phyloP scores from a whole-genome alignment of 2,797 vertebrate species.

The Enteromius paludinosus region DNA sequence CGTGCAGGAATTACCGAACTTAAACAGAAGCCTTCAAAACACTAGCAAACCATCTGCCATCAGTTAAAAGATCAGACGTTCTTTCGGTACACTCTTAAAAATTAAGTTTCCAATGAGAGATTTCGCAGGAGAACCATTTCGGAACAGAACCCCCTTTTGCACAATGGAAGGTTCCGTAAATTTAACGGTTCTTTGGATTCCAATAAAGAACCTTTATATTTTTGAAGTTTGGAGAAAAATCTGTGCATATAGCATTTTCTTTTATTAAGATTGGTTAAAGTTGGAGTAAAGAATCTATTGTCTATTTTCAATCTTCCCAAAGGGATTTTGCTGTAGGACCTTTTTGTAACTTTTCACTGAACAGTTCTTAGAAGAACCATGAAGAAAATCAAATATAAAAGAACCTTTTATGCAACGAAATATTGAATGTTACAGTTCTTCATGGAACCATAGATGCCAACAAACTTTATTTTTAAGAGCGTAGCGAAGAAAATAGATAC shows the following conservation, averaged over 20 bases:
- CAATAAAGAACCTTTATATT: neutral
- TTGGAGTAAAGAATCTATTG: too few relatives aligned
- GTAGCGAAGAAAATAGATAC: neutral
- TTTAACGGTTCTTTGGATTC: neutral
- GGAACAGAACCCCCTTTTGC: neutral
- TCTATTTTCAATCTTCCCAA: neutral
- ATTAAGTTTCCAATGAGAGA: neutral
- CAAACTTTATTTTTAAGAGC: too few relatives aligned
- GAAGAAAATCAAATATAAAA: neutral
- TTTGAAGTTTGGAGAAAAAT: neutral
- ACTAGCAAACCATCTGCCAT: slow-evolving; percentile 40
- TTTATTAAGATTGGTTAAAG: neutral
- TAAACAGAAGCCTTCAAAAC: slow-evolving; percentile 46
- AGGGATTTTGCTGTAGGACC: neutral
- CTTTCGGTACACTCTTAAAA: neutral
- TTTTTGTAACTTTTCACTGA: neutral
- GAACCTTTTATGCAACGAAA: neutral
- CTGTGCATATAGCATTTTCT: neutral
- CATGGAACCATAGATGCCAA: too few relatives aligned
- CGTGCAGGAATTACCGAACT: slow-evolving; percentile 25
- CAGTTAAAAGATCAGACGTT: slow-evolving; percentile 9
- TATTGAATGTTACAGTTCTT: neutral
- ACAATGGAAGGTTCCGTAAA: neutral
- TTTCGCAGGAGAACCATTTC: neutral
- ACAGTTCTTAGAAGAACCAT: neutral